Base-by-base conservation (phyloP, 2,888 invertebrate species). In the Drosophila hamatofila region DNA sequence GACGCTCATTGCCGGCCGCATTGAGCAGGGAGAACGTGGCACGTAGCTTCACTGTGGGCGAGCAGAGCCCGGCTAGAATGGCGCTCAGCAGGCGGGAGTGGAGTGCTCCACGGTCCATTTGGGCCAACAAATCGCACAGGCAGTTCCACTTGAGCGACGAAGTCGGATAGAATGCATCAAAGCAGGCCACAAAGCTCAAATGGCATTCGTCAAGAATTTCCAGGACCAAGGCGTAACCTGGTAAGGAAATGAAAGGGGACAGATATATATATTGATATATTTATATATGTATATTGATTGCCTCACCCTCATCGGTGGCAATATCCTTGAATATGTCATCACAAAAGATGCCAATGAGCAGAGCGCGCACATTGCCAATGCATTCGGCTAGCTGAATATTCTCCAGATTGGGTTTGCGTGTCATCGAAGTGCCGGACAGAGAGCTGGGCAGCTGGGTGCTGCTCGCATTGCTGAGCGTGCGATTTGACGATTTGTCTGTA, bases 151-250 rank as follows among this genome's bases (percentile, higher is more conserved):
- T 98, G 58, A 98, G 93, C 60, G 96, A 96, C 0, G 97, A 97
- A 0, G 98, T 98, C 0, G 99, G 98, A 93, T 98, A 98, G 93
- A 99, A 99, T 0, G 98, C 98, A 92, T 98, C 98, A 90, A 98
- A 99, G 91, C 98, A 98, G 4, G 96, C 94, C 1, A 97, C 96
- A 91, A 98, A 97, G 1, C 98, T 98, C 61, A 95, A 95, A 81
- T 98, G 97, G 65, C 98, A 97, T 92, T 99, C 98, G 59, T 96
- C 96, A 61, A 98, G 93, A 76, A 98, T 96, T 37, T 96, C 95
- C 60, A 94, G 94, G 3, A 95, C 95, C 94, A 96, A 94, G 65
- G 95, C 94, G 48, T 94, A 90, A 14, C 94, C 94, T 92, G 11
- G 9, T 23, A 8, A 6, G 2, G 2, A 25, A 5, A 55, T 12